Evolutionary conservation across 2,797 vertebrate species (phyloP), one percentile per base, ranked within the genome.

Genomic region (Ara ararauna): DNA sequence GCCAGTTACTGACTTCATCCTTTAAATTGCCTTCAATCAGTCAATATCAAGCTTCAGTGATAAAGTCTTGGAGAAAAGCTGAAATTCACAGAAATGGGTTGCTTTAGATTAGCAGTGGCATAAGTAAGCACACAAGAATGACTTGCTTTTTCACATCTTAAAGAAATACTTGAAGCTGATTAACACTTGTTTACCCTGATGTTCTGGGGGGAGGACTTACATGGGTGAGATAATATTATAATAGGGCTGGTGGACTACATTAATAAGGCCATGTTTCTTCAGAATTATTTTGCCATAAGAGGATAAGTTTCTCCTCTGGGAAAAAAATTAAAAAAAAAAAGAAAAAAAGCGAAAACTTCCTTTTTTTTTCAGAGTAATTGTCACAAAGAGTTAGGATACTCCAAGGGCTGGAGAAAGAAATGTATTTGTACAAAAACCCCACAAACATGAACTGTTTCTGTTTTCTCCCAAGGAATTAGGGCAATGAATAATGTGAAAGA

Each of bases 401-500:
- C 15, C 40, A 83, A 75, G 17, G 53, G 62, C 34, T 44, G 13
- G 22, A 75, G 26, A 76, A 83, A 82, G 7, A 71, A 90, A 58
- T 56, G 48, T 13, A 70, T 23, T 30, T 74, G 18, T 24, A 51
- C 38, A 8, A 60, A 42, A 36, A 17, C 0, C 1, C 7, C n/a
- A 40, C 23, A 61, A 23, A 54, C 7, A 26, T n/a, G 51, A 85
- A 62, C 34, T 65, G 4, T 30, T 73, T 80, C 54, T 72, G 8
- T 66, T 87, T 93, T 71, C 32, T 72, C 47, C 47, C 38, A 94
- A 92, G 61, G 87, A 91, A 87, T 89, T 92, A 79, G 23, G 24
- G 40, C 74, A 67, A 93, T 72, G 13, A 26, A 78, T 67, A 36
- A 47, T 36, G 17, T 76, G 56, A 93, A 73, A 79, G 34, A 93